Conservation (phyloP, 2,113 vertebrate genomes). For the Laticauda colubrina region DNA sequence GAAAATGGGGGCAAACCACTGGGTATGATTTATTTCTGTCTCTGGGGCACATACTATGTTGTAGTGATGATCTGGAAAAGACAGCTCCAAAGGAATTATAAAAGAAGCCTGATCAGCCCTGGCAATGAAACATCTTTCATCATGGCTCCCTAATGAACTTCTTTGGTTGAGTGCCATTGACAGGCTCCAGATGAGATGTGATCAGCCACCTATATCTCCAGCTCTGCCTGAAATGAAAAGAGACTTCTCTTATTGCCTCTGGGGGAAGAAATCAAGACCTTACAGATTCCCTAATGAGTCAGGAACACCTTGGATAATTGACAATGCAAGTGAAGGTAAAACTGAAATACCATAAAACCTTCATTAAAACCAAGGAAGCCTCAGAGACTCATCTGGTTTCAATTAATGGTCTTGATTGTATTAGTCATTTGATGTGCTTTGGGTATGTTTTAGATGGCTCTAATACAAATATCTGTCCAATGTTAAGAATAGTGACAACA, state of each 20-base stretch:
- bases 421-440: neutral
- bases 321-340: conserved; percentile 13
- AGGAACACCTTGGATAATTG: conserved; percentile 24
- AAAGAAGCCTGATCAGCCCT: neutral
- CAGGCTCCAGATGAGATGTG: neutral
- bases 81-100: neutral
- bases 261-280: conserved; percentile 1
- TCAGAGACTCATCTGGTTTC: neutral
- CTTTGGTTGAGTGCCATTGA: neutral
- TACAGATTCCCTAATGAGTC: fast-evolving
- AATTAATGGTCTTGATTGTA: neutral
- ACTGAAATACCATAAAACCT: conserved; percentile 11
- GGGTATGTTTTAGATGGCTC: neutral
- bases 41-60: neutral
- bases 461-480: neutral
- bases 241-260: neutral
- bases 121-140: neutral
- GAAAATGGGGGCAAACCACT: neutral
- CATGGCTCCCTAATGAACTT: neutral
- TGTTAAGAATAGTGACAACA: neutral
- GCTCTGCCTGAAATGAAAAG: conserved; percentile 7
- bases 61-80: neutral
- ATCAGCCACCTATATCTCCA: neutral
- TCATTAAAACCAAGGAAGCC: neutral
- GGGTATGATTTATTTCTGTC: neutral